Percentiles rank a stretch among this genome's conserved stretches.
Conservation (phyloP, 2,113 vertebrate genomes). For the Mesoclemmys tuberculata region DNA sequence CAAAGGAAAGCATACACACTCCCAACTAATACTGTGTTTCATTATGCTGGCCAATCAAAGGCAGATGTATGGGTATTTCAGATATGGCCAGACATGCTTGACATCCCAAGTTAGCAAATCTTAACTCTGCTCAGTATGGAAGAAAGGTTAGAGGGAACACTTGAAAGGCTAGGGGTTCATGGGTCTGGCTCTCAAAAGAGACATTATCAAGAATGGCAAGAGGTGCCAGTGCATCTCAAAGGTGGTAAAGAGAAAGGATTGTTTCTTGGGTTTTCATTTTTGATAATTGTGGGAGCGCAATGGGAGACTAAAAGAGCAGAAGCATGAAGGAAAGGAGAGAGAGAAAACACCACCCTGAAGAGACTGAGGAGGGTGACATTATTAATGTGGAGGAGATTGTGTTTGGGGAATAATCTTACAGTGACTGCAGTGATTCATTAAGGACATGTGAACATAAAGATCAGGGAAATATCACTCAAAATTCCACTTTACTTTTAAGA, state of each 20-base stretch:
- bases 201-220: background rate
- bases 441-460: background rate
- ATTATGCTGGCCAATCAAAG: background rate
- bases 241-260: background rate
- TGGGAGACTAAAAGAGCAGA: conserved; percentile 6
- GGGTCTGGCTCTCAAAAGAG: background rate
- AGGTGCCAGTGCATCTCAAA: background rate
- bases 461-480: background rate
- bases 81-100: background rate
- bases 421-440: conserved; percentile 48
- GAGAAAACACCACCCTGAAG: conserved; percentile 3
- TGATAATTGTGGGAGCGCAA: background rate
- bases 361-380: conserved; percentile 48
- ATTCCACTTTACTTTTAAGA: background rate
- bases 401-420: conserved; percentile 38
- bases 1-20: background rate
- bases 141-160: background rate
- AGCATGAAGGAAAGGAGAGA: background rate
- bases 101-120: background rate
- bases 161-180: background rate
- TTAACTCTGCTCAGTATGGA: background rate
- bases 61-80: accelerated
- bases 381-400: conserved; percentile 49
- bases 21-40: background rate
- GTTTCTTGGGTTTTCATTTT: background rate